These are phyloP conservation scores for Cheumatopsyche charites DNA, from an alignment of 1,140 invertebrate genomes.

Conservation along the genomic window DNA sequence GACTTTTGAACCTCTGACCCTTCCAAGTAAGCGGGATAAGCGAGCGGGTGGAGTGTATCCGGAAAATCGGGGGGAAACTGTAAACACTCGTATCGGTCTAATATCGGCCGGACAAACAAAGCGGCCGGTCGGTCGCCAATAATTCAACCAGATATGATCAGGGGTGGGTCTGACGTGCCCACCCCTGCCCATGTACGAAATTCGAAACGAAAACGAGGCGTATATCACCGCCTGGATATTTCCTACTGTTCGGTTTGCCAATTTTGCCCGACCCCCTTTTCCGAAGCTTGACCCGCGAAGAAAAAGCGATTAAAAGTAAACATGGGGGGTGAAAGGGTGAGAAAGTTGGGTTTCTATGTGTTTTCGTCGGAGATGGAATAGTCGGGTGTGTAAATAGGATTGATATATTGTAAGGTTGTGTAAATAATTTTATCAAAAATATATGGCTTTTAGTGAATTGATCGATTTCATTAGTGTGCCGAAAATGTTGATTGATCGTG, in stretches of 20 bases:
- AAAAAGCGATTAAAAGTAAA: too few species aligned
- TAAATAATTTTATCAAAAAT: too few species aligned
- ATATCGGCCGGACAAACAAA: slow-evolving; percentile 41
- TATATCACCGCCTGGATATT: not conserved
- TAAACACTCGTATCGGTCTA: slow-evolving; percentile 41
- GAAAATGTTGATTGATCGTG: too few species aligned
- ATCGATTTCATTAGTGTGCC: too few species aligned
- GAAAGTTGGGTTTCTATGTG: too few species aligned
- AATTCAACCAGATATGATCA: slow-evolving; percentile 45
- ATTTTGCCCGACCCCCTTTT: not conserved
- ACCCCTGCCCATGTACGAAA: slow-evolving; percentile 16
- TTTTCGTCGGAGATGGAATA: too few species aligned
- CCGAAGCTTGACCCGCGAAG: not conserved
- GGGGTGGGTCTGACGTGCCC: too few species aligned
- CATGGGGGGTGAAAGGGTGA: not conserved
- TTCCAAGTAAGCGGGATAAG: too few species aligned
- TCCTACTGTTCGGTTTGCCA: not conserved
- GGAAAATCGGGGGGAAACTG: slow-evolving; percentile 22
- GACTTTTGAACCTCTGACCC: too few species aligned
- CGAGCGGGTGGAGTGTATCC: not conserved
- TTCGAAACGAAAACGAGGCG: not conserved
- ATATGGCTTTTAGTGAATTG: too few species aligned
- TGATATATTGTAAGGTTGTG: too few species aligned
- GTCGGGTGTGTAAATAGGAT: too few species aligned
- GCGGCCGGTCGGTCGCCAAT: slow-evolving; percentile 33